Conservation (phyloP, 2,888 invertebrate genomes). For the Loripinus fragilis region DNA sequence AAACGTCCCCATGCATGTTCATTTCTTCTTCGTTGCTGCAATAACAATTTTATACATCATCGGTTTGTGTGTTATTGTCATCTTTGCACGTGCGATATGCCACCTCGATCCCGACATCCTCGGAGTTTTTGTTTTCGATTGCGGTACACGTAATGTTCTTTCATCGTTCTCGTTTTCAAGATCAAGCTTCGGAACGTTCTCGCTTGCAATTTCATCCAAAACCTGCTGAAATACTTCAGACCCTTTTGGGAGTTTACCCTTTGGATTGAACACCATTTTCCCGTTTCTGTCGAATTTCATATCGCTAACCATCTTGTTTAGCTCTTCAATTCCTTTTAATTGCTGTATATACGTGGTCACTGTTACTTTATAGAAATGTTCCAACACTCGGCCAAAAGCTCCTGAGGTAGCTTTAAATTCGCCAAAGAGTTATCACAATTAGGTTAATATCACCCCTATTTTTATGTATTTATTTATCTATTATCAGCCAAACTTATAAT, state of each 20-base stretch:
- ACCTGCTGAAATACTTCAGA: conserved; percentile 7
- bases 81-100: conserved; percentile 15
- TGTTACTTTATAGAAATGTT: too few relatives aligned
- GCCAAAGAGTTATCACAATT: too few relatives aligned
- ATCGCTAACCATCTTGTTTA: neutral
- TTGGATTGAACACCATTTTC: neutral
- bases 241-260: conserved; percentile 6
- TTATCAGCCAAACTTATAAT: too few relatives aligned
- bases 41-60: conserved; percentile 1
- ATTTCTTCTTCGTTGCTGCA: neutral
- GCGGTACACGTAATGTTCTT: too few relatives aligned
- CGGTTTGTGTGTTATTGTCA: neutral
- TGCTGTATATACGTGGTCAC: too few relatives aligned
- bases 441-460: too few relatives aligned
- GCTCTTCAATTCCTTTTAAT: too few relatives aligned
- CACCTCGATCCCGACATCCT: conserved; percentile 7
- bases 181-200: neutral
- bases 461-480: too few relatives aligned
- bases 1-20: too few relatives aligned
- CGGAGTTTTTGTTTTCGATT: neutral
- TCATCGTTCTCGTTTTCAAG: neutral
- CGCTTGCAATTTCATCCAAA: neutral
- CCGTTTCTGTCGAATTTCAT: neutral
- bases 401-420: too few relatives aligned
- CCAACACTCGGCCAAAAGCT: too few relatives aligned